Conservation (phyloP, 2,797 vertebrate species). For the Lophotriccus pileatus region DNA sequence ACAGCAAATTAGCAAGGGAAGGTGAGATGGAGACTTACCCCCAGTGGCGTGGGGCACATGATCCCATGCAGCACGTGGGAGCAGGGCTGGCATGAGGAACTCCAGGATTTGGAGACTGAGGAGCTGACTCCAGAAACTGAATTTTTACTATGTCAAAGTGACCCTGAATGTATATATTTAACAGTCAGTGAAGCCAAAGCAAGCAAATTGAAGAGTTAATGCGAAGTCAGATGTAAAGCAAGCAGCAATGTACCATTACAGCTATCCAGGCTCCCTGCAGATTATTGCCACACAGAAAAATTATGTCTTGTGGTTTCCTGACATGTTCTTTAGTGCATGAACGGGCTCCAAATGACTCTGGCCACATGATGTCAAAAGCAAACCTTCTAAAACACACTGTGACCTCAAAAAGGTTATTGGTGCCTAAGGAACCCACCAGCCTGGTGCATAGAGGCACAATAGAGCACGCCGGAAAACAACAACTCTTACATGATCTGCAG, state of each 20-base stretch:
- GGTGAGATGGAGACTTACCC: conserved; percentile 33
- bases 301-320: conserved; percentile 72
- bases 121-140: conserved; percentile 37
- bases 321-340: conserved; percentile 33
- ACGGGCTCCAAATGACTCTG: conserved; percentile 25
- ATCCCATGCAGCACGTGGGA: conserved; percentile 5
- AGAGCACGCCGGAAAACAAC: accelerated
- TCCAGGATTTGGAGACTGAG: neutral
- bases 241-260: conserved; percentile 65
- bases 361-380: conserved; percentile 30
- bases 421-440: neutral
- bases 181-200: conserved; percentile 67
- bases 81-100: neutral
- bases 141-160: conserved; percentile 43
- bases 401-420: neutral
- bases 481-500: accelerated
- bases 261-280: conserved; percentile 59
- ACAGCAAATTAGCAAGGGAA: conserved; percentile 15
- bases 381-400: conserved; percentile 16
- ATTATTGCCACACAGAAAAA: conserved; percentile 61
- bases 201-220: conserved; percentile 67
- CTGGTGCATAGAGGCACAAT: accelerated
- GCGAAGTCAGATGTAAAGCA: conserved; percentile 37
- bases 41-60: neutral
- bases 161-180: conserved; percentile 55